Evolutionary conservation across 2,888 invertebrate species (phyloP), one percentile per base, ranked within the genome.

Genomic region (Caenorhabditis becei): DNA sequence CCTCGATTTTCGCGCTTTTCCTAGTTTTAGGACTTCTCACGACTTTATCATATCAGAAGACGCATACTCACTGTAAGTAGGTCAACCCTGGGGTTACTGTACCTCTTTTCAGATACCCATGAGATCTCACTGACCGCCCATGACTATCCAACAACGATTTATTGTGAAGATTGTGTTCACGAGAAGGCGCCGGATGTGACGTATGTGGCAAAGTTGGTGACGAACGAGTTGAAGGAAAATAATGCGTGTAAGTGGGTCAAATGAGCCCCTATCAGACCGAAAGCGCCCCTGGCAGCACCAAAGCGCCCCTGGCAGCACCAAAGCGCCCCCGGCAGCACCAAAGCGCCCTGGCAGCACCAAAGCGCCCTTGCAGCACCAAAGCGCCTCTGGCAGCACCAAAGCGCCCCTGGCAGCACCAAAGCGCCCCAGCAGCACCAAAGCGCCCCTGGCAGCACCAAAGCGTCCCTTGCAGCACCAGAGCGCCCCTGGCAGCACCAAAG

Each of bases 81-180:
- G n/a, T n/a, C n/a, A n/a, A n/a, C n/a, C n/a, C n/a, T n/a, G n/a
- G n/a, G n/a, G n/a, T n/a, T n/a, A n/a, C n/a, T n/a, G n/a, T n/a
- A n/a, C n/a, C n/a, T n/a, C n/a, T n/a, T n/a, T n/a, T n/a, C n/a
- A 72, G 71, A 56, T 23, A 72, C 56, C 54, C 71, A 63, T 5
- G 47, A 63, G 23, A 63, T 72, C 8, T 54, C 71, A 0, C 35
- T 72, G 2, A 41, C 54, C 7, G 23, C 62, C 14, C 18, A 63
- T 28, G 56, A 72, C 14, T 44, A 8, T 18, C 71, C 71, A 10
- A 63, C 62, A 1, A 58, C 47, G 0, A 74, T 74, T 10, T 65
- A 56, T n/a, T 74, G 72, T 65, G 65, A 74, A 7, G 26, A 58
- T 0, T 74, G 72, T 32, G 10, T 35, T 5, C 7, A 58, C 1